Evolutionary conservation across 2,797 vertebrate genomes (phyloP), one percentile per base, ranked within the genome.

Genomic region (Setipinna tenuifilis): DNA sequence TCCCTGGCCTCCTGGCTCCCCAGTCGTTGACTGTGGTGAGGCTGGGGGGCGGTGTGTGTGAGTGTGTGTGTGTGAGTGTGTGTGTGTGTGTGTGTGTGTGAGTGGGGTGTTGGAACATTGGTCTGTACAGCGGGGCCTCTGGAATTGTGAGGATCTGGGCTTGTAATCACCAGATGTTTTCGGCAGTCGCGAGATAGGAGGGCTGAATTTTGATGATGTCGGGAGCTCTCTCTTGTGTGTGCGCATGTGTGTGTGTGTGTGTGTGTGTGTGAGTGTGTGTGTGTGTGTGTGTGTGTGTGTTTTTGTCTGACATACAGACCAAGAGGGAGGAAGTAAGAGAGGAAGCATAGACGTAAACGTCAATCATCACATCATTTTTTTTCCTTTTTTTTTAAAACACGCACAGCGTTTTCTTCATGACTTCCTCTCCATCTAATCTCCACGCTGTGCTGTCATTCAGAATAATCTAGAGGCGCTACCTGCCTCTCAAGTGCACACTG

Each of bases 111-210:
- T 44, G 17, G 71, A 78, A 78, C 71, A 7, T 6, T 35, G 35
- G 71, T 44, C 6, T 31, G 17, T 44, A 44, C 71, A 35, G 35
- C 35, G 14, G 71, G 71, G 71, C 71, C 35, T 78, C 71, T 78
- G 19, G 71, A 78, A 35, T 75, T 75, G 68, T 75, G 14, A 21
- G 68, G 35, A 78, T 78, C 16, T 78, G 31, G 19, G 71, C 35
- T 78, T 78, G 31, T 78, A 78, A 78, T 78, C 71, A 78, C 71
- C 35, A 78, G 71, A 78, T 78, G 35, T 78, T 41, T 78, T 78
- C 35, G 19, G 35, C 71, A 10, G 31, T 44, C 17, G 6, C 10
- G 16, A 78, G 71, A 78, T 25, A 78, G 71, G 35, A 78, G 35
- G 31, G 71, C 35, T 78, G 71, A 19, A 78, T 78, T 78, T 78